Evolutionary conservation across 35 echinoderm and acorn worm species (phyloP).

Genomic region (Lytechinus pictus): DNA sequence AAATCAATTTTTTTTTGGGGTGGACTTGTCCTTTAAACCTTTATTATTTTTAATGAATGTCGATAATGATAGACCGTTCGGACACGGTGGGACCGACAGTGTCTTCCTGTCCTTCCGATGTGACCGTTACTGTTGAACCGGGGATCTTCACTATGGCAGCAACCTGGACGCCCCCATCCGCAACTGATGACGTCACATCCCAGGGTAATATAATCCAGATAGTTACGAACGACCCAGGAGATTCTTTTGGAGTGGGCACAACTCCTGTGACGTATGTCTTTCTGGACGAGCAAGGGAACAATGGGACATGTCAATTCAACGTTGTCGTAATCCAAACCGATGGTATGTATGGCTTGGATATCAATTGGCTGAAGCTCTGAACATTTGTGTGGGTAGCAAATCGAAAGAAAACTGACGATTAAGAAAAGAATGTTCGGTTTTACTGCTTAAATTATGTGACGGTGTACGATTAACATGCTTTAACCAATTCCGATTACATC

Average conservation of each 20-base stretch:
- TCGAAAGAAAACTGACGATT: too few species aligned
- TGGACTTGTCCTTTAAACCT: too few species aligned
- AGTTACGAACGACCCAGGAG: background rate
- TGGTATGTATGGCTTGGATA: background rate
- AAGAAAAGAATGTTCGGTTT: too few species aligned
- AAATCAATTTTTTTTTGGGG: too few species aligned
- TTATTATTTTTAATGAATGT: background rate
- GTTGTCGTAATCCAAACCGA: background rate
- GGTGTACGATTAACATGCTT: too few species aligned
- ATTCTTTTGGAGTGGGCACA: constrained; percentile 14
- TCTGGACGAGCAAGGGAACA: constrained; percentile 13
- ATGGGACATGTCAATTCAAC: background rate
- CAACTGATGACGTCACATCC: background rate
- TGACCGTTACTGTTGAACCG: background rate
- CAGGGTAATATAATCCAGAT: background rate
- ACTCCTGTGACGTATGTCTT: constrained; percentile 8
- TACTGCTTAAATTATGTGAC: too few species aligned
- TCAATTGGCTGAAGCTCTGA: too few species aligned
- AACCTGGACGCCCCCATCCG: constrained; percentile 3
- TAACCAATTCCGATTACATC: too few species aligned
- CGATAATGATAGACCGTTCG: background rate
- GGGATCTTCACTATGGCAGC: background rate
- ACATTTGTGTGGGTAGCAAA: too few species aligned
- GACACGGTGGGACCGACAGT: constrained; percentile 14
- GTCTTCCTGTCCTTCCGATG: background rate